Evolutionary conservation across 2,888 invertebrate species (phyloP).

Genomic region (Dasypogon diadema): DNA sequence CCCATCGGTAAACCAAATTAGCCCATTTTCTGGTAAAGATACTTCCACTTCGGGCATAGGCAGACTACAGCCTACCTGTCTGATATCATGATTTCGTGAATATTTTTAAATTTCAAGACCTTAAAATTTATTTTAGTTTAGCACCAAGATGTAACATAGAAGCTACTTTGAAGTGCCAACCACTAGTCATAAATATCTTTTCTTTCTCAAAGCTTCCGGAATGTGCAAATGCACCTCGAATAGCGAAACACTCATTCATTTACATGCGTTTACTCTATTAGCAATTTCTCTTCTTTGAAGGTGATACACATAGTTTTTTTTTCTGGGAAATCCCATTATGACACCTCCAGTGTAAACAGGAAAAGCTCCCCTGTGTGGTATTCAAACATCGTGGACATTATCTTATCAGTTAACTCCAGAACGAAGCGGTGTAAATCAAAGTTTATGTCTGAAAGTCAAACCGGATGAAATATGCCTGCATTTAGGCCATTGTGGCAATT

Average conservation of each 20-base stretch:
- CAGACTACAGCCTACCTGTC: no score
- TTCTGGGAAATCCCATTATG: neutral
- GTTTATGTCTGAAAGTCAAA: conserved; percentile 40
- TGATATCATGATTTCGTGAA: no score
- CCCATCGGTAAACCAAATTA: no score
- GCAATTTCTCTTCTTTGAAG: neutral
- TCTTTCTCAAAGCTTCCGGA: no score
- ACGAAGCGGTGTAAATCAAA: conserved; percentile 43
- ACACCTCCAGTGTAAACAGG: neutral
- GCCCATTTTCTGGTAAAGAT: no score
- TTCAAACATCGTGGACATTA: conserved; percentile 5
- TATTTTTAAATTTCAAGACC: no score
- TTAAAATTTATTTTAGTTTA: no score
- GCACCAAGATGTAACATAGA: no score
- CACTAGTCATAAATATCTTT: no score
- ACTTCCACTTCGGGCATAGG: no score
- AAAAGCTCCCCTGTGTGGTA: neutral
- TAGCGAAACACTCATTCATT: neutral
- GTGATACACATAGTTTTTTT: neutral
- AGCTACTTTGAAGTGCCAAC: no score
- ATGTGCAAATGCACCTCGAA: no score
- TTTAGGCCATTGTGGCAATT: conserved; percentile 41
- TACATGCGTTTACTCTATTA: conserved; percentile 12
- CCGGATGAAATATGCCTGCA: conserved; percentile 45
- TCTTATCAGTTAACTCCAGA: conserved; percentile 11